Conservation (phyloP, 1,140 invertebrate genomes). For the Megalopta genalis region DNA sequence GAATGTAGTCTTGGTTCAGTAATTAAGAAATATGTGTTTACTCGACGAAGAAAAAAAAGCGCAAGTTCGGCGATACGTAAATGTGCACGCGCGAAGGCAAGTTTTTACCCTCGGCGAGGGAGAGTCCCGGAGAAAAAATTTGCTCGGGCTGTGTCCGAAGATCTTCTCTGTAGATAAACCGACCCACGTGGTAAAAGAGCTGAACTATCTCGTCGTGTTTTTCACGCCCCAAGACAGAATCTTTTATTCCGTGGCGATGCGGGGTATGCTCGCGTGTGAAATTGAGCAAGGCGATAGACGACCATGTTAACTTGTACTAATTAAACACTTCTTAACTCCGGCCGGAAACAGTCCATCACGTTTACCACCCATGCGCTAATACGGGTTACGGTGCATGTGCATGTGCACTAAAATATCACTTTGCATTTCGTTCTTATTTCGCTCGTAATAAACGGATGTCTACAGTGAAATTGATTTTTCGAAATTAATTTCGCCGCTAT, state of each 20-base stretch:
- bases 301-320: slow-evolving; percentile 37
- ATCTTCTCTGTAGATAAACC: slow-evolving; percentile 34
- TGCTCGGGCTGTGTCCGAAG: slow-evolving; percentile 22
- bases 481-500: too few species aligned
- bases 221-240: slow-evolving; percentile 41
- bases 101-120: slow-evolving; percentile 4
- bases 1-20: too few species aligned
- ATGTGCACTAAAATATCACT: neutral
- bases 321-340: slow-evolving; percentile 46
- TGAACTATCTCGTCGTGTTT: slow-evolving; percentile 50
- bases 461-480: too few species aligned
- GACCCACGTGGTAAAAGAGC: slow-evolving; percentile 45
- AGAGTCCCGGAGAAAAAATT: slow-evolving; percentile 33
- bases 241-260: slow-evolving; percentile 17
- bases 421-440: neutral
- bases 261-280: slow-evolving; percentile 44
- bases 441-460: too few species aligned
- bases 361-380: slow-evolving; percentile 4
- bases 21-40: neutral
- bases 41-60: neutral
- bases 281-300: slow-evolving; percentile 30
- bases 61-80: neutral
- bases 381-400: neutral
- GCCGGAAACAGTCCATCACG: slow-evolving; percentile 35
- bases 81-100: neutral